Base-by-base conservation (phyloP, 2,888 invertebrate genomes). In the Formica aserva region DNA sequence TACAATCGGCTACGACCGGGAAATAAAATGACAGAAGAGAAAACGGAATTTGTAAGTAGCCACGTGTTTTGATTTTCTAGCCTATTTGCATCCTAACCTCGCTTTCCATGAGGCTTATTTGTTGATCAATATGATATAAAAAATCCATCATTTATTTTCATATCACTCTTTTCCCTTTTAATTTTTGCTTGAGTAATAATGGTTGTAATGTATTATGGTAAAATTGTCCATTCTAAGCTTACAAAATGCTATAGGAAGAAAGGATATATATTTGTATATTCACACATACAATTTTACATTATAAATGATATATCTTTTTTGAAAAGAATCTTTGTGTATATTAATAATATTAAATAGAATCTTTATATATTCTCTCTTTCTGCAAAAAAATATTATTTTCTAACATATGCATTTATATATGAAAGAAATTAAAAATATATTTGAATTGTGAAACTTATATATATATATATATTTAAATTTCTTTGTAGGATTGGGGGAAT, bases 401-500 rank as follows among this genome's bases (percentile, higher is more conserved):
- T 15, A n/a, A 29, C 1, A 41, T 60, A 4, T 45, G 6, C 9
- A 74, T 29, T 62, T 66, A 72, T 1, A 72, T 4, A 26, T 38
- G 45, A 13, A 41, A 26, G 15, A 52, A 29, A 32, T 6, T 8
- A 32, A 41, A 32, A 55, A 55, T 35, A 55, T 35, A 3, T 35
- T 35, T 32, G 5, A 29, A 32, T 62, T 26, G 1, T 15, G n/a
- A 3, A 57, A 35, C 5, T 55, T 69, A 38, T 15, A 71, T 45
- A 18, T 32, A 22, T 38, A 52, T 18, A 69, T 32, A 15, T 29
- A 18, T 60, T 57, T 11, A 60, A 78, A 78, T 77, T n/a, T 55
- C 35, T 35, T 74, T 94, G 9, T 92, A 98, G 98, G 98, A 98
- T 94, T 98, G 98, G 98, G 98, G 98, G 11, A 98, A 98, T 94